Evolutionary conservation across 2,888 invertebrate species (phyloP).

Genomic region (Thymelicus sylvestris): DNA sequence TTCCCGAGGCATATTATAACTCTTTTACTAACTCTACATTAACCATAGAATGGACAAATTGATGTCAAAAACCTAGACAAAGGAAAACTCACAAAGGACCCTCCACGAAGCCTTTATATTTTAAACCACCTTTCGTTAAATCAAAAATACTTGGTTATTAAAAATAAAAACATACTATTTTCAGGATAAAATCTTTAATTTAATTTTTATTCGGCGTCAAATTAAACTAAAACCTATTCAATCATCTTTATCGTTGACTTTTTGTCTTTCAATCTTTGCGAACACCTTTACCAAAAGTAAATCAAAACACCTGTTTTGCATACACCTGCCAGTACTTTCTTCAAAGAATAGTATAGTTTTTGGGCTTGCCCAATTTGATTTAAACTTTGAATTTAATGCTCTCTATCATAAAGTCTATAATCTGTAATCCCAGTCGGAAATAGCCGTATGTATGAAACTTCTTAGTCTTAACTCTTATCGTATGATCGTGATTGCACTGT

Average conservation of each 20-base stretch:
- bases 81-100: not conserved
- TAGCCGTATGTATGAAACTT: conserved; percentile 13
- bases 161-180: not conserved
- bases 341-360: conserved; percentile 24
- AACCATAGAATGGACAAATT: not conserved
- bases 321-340: conserved; percentile 35
- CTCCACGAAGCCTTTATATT: not conserved
- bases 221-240: conserved; percentile 11
- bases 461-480: conserved; percentile 32
- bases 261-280: conserved; percentile 31
- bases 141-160: not conserved
- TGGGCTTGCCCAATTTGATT: not conserved
- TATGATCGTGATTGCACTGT: conserved; percentile 25
- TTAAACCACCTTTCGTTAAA: too few species aligned
- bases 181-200: conserved; percentile 11
- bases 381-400: conserved; percentile 1
- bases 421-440: too few species aligned
- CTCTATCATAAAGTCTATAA: not conserved
- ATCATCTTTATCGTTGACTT: conserved; percentile 31
- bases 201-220: not conserved
- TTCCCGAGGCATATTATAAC: too few species aligned
- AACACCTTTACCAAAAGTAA: conserved; percentile 32
- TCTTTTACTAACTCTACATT: too few species aligned
- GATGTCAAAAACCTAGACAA: not conserved
- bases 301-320: conserved; percentile 37